phyloP scores from a whole-genome alignment of 2,113 vertebrate species.

The Raphicerus campestris region DNA sequence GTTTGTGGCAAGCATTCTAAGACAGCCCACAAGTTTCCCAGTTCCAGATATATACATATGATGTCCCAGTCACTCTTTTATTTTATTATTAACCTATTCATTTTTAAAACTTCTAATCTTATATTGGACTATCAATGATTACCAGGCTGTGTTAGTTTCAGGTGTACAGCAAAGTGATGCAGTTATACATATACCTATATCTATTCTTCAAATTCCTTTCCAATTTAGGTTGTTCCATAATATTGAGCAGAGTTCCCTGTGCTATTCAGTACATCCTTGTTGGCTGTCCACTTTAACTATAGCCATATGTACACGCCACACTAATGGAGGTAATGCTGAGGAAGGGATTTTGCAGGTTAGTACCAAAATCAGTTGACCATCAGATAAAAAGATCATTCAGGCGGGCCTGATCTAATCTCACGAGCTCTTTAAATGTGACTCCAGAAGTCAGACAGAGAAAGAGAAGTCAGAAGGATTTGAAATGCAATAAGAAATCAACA shows the following conservation, averaged over 20 bases:
- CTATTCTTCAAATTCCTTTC: not conserved
- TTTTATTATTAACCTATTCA: not conserved
- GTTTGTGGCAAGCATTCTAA: not conserved
- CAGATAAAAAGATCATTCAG: not conserved
- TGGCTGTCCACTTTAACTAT: not conserved
- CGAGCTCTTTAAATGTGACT: not conserved
- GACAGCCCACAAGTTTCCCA: not conserved
- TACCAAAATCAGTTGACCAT: not conserved
- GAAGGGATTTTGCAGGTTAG: not conserved
- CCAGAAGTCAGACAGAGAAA: not conserved
- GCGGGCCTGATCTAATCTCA: not conserved
- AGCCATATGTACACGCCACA: not conserved
- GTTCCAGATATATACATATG: not conserved
- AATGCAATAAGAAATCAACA: not conserved
- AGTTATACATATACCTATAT: not conserved
- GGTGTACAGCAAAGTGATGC: not conserved
- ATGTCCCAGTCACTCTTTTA: not conserved
- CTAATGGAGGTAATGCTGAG: not conserved
- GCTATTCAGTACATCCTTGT: not conserved
- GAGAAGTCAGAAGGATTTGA: not conserved
- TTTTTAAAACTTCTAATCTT: not conserved
- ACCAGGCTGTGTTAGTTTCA: not conserved
- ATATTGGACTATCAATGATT: not conserved
- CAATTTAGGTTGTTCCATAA: not conserved
- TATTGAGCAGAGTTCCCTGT: not conserved